phyloP scores from a whole-genome alignment of 2,888 invertebrate genomes.

The Hyposoter didymator region DNA sequence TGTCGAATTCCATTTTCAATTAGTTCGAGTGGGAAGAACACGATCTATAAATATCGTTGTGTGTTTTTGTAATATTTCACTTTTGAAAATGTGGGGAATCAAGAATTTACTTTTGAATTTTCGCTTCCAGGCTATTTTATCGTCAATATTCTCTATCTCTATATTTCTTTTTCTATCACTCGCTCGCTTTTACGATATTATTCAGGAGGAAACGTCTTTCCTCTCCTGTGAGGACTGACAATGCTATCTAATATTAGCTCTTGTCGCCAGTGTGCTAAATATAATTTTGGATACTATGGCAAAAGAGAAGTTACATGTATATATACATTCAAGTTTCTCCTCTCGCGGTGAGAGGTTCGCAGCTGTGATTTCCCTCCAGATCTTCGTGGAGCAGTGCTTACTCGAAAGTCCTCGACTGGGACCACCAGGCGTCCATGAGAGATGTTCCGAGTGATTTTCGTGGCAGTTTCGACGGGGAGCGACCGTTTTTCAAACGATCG shows the following conservation, averaged over 20 bases:
- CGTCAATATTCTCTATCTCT: conserved; percentile 5
- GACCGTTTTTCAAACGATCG: conserved; percentile 34
- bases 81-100: neutral
- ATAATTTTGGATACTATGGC: conserved; percentile 51
- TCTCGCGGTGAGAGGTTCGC: conserved; percentile 30
- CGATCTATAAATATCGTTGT: neutral
- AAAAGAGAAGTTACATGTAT: neutral
- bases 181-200: conserved; percentile 40
- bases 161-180: neutral
- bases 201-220: conserved; percentile 43
- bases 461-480: conserved; percentile 44
- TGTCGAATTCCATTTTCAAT: neutral
- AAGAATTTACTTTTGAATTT: conserved; percentile 30
- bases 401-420: conserved; percentile 20
- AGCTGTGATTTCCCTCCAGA: conserved; percentile 58
- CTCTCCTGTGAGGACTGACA: conserved; percentile 53
- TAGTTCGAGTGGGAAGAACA: neutral
- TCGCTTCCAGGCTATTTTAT: conserved; percentile 49
- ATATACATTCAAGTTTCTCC: conserved; percentile 6
- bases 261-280: conserved; percentile 64
- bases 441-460: conserved; percentile 42
- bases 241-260: conserved; percentile 66
- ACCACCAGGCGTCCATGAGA: conserved; percentile 15
- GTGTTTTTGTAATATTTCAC: neutral
- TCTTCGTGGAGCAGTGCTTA: conserved; percentile 39